These are phyloP conservation scores for Euschistus heros DNA, from an alignment of 1,140 invertebrate species.

Conservation along the genomic window DNA sequence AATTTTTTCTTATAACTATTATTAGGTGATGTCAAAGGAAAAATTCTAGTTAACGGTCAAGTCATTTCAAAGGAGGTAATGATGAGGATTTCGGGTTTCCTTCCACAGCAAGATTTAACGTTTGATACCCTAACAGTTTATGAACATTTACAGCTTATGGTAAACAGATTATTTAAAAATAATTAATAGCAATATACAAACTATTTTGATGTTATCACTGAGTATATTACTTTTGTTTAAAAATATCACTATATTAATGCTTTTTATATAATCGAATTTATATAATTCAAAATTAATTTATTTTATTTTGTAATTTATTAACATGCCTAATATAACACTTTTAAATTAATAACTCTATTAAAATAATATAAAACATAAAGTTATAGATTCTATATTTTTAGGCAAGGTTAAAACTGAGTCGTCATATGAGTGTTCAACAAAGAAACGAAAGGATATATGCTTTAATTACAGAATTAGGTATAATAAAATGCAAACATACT, in stretches of 20 bases:
- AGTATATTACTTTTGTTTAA: no score
- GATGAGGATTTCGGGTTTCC: conserved; percentile 55
- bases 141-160: conserved; percentile 67
- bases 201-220: no score
- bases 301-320: no score
- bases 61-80: conserved; percentile 46
- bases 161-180: conserved; percentile 34
- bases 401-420: conserved; percentile 39
- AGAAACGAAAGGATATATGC: conserved; percentile 33
- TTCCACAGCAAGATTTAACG: conserved; percentile 57
- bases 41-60: conserved; percentile 53
- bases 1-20: neutral
- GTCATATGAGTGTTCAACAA: conserved; percentile 27
- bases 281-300: no score
- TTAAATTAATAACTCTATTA: no score
- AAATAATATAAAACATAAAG: no score
- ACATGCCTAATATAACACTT: no score
- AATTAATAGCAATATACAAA: no score
- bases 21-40: conserved; percentile 43
- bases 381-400: conserved; percentile 24
- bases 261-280: no score
- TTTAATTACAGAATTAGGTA: conserved; percentile 46
- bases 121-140: conserved; percentile 54
- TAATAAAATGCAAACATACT: conserved; percentile 53
- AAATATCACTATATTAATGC: no score